Evolutionary conservation across 2,797 vertebrate genomes (phyloP).

Genomic region (Malacoctenus gilli): DNA sequence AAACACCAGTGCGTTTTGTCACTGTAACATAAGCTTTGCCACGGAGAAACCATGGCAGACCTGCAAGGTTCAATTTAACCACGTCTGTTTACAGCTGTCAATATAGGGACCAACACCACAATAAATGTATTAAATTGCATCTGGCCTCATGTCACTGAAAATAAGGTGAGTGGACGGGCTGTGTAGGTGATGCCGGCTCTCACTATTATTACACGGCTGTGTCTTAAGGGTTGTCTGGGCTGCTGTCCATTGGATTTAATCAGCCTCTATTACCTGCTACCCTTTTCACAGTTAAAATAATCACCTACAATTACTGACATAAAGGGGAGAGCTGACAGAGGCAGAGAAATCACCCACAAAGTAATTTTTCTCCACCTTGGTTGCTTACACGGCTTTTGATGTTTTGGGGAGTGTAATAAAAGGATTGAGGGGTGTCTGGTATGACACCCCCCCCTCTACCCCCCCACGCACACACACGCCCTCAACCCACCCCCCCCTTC

Average conservation of each 20-base stretch:
- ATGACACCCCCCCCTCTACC: constrained; percentile 43
- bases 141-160: constrained; percentile 79
- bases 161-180: constrained; percentile 79
- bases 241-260: constrained; percentile 85
- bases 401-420: constrained; percentile 79
- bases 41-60: constrained; percentile 65
- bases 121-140: constrained; percentile 85
- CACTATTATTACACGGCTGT: constrained; percentile 80
- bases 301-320: constrained; percentile 87
- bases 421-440: constrained; percentile 75
- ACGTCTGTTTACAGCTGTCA: constrained; percentile 83
- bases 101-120: constrained; percentile 81
- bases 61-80: constrained; percentile 80
- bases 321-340: constrained; percentile 83
- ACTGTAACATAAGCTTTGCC: constrained; percentile 75
- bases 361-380: constrained; percentile 84
- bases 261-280: constrained; percentile 86
- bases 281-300: constrained; percentile 89
- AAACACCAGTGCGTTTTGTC: constrained; percentile 71
- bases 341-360: constrained; percentile 83
- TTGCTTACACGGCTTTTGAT: constrained; percentile 84
- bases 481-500: no score
- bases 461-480: constrained; percentile 10
- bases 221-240: constrained; percentile 84
- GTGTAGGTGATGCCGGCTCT: constrained; percentile 78